A percentile compares a stretch with the other conserved stretches of the same genome.
phyloP scores from a whole-genome alignment of 2,113 vertebrate genomes.

The Probosciger aterrimus region DNA sequence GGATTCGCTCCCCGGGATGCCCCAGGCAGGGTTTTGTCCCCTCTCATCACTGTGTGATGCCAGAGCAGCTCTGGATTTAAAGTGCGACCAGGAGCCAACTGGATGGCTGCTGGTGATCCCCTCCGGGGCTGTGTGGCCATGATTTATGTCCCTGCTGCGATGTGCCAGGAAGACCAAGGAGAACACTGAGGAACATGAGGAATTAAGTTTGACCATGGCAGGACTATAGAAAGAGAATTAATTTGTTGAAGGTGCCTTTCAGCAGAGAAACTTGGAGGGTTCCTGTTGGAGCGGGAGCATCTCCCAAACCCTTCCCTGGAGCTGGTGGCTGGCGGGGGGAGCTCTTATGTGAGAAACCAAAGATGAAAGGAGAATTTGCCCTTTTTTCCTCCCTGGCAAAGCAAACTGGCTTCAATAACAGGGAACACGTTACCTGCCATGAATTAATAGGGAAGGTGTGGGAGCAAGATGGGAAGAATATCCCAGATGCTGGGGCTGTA shows the following conservation, averaged over 20 bases:
- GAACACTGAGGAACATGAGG: neutral
- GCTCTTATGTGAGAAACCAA: accelerated
- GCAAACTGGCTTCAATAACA: neutral
- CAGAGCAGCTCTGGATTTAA: neutral
- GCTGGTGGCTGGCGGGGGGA: accelerated
- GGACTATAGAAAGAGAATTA: neutral
- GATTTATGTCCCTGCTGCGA: neutral
- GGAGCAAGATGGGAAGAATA: neutral
- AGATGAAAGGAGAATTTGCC: neutral
- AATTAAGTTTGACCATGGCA: neutral
- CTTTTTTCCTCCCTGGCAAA: neutral
- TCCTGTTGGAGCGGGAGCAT: neutral
- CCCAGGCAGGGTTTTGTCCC: neutral
- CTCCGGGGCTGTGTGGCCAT: accelerated
- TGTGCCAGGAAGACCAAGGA: neutral
- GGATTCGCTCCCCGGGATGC: neutral
- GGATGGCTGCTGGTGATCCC: neutral
- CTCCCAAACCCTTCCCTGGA: neutral
- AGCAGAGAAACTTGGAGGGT: neutral
- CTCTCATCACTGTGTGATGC: accelerated
- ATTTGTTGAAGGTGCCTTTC: neutral
- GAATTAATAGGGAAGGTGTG: neutral
- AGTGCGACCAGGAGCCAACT: neutral
- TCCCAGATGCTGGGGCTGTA: neutral
- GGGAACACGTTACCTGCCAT: neutral